Evolutionary conservation across 2,888 invertebrate genomes (phyloP), one percentile per base, ranked within the genome.

Genomic region (Megastigmus dorsalis): DNA sequence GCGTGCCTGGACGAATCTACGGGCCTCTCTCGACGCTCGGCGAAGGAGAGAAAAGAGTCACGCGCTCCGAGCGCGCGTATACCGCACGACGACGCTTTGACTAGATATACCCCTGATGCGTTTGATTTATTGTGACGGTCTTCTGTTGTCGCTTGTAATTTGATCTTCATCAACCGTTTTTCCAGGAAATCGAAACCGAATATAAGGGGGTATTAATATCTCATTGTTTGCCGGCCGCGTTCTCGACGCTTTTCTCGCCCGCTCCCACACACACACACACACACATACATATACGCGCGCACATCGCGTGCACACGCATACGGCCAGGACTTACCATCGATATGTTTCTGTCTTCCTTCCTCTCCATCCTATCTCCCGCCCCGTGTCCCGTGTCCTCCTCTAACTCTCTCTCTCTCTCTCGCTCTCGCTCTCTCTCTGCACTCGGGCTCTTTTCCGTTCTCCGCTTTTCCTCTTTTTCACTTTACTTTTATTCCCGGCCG

Each of bases 141-240:
- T 80, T 80, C 63, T 80, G 80, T 80, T 84, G 83, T 84, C 79
- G 79, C 78, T 78, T 80, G 84, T 84, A 84, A 85, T 85, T 84
- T 82, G 85, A 85, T 84, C 84, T 83, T 81, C 83, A 83, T 82
- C 85, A 82, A 83, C 80, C 84, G 82, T 84, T 86, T 85, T 84
- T 84, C 82, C 85, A 82, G 84, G 84, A 85, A 85, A 85, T 86
- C 83, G 83, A 86, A 85, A 85, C 83, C 84, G 83, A 85, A 84
- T 85, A 80, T n/a, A n/a, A n/a, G 80, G 74, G 82, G 82, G 82
- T 84, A 85, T 86, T 85, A 86, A 86, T 86, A 86, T 85, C 85
- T 84, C 86, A 86, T 85, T 75, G 70, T 63, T 68, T 36, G 13
- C 48, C 41, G 10, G 23, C 30, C 80, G 81, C 83, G 83, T 83